Base-by-base conservation (phyloP, 2,113 vertebrate species). In the Aythya baeri region DNA sequence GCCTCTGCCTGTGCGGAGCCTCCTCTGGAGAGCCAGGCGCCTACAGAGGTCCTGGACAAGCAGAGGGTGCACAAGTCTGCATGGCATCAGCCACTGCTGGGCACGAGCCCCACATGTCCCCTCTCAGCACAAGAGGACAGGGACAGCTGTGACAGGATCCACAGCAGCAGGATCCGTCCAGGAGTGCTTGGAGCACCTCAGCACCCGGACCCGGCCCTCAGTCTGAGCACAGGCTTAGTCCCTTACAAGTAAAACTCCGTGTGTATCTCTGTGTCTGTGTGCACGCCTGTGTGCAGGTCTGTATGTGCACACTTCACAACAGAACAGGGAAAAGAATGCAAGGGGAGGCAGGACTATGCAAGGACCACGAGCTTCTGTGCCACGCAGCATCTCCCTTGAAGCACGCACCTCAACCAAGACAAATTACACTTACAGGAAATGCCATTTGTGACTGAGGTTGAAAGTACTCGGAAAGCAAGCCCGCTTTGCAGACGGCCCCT, bases 321-420 rank as follows among this genome's bases (percentile, higher is more conserved):
- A 26, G 15, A 36, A 57, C 31, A 17, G n/a, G 23, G 11, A 25
- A 13, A 63, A 10, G 41, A 38, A 25, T 17, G 32, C 9, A 8
- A 36, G 15, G 23, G 67, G 26, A 54, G 63, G 17, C 0, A 3
- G n/a, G 23, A 38, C 4, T 2, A 27, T 5, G 11, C 27, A 11
- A 18, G 54, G 54, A 31, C 10, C 21, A 12, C 16, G 15, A n/a
- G 32, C 12, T 31, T 22, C 72, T 43, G 36, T 18, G n/a, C 36
- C n/a, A 11, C 7, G 5, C 5, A 17, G 31, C 41, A 26, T 16
- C 15, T 75, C 16, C 31, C 17, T 31, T 44, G 38, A 32, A 44
- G 31, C 6, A 25, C 32, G 12, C 4, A n/a, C 41, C 31, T 44
- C 38, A 41, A n/a, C 54, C 31, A 44, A n/a, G 55, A n/a, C 41